These are phyloP conservation scores for Spinibarbus caldwelli DNA, from an alignment of 2,797 vertebrate species.

Conservation along the genomic window DNA sequence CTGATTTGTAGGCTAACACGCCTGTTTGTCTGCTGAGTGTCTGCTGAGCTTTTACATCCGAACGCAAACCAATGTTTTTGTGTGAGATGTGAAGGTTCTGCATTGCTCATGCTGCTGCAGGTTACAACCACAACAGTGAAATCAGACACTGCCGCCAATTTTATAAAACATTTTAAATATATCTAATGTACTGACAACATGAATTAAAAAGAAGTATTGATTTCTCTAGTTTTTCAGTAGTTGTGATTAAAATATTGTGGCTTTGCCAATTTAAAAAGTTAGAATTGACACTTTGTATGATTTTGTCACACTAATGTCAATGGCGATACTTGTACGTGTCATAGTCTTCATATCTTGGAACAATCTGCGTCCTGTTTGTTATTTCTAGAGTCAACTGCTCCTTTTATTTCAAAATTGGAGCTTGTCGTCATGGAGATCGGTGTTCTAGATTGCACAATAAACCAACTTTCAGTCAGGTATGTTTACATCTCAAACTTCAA, in stretches of 20 bases:
- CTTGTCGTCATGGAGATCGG: constrained; percentile 96
- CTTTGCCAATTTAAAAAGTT: background rate
- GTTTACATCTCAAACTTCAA: constrained; percentile 13
- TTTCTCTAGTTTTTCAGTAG: background rate
- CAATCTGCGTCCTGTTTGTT: background rate
- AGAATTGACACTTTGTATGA: background rate
- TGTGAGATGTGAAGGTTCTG: background rate
- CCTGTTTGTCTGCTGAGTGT: background rate
- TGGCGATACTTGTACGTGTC: background rate
- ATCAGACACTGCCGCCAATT: background rate
- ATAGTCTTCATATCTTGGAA: background rate
- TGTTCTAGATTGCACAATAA: constrained; percentile 98
- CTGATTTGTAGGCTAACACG: background rate
- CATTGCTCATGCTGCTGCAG: background rate
- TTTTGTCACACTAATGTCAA: background rate
- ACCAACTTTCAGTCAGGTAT: constrained; percentile 98
- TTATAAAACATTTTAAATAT: background rate
- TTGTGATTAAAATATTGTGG: background rate
- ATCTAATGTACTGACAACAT: background rate
- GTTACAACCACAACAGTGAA: background rate
- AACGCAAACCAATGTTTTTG: background rate
- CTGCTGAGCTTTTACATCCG: background rate
- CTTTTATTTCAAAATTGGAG: constrained; percentile 99
- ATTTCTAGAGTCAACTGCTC: constrained; percentile 93
- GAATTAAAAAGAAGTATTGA: background rate